A percentile compares a stretch with the other conserved stretches of the same genome.
Conservation (phyloP, 2,113 vertebrate genomes). For the Erpornis zantholeuca region DNA sequence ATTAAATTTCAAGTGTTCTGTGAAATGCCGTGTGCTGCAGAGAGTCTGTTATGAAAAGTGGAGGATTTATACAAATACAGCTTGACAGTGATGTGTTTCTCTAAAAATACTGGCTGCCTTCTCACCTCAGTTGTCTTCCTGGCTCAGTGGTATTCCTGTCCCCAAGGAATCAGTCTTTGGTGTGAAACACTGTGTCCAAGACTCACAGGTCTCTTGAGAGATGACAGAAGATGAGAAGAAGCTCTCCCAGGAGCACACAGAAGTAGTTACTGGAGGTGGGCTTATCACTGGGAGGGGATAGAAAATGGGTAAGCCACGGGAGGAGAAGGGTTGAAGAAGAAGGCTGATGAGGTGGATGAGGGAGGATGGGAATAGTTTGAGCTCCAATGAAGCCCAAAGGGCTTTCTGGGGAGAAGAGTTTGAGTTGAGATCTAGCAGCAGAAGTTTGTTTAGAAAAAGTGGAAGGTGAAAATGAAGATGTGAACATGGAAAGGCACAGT, state of each 20-base stretch:
- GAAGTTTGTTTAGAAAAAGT: not conserved
- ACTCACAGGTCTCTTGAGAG: not conserved
- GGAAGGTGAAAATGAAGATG: not conserved
- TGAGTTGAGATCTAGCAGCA: not conserved
- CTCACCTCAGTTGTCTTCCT: not conserved
- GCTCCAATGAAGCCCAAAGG: not conserved
- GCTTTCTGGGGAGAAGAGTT: not conserved
- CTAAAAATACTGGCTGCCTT: not conserved
- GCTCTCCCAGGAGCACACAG: not conserved
- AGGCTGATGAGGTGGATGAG: not conserved
- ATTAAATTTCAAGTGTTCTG: slow-evolving; percentile 6
- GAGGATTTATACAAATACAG: slow-evolving; percentile 1
- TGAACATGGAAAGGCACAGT: not conserved
- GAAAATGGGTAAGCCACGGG: accelerated
- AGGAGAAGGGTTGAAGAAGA: not conserved
- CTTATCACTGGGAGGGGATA: not conserved
- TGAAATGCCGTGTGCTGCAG: not conserved
- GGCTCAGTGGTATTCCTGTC: not conserved
- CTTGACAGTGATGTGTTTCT: not conserved
- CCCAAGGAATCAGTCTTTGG: not conserved
- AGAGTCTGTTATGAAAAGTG: not conserved
- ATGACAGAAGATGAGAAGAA: not conserved
- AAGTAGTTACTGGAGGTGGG: not conserved
- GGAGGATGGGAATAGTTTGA: not conserved
- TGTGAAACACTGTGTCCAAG: not conserved